A percentile compares a stretch with the other conserved stretches of the same genome.
These are phyloP conservation scores for Neodiprion pinetum DNA, from an alignment of 1,140 invertebrate genomes.

Conservation along the genomic window DNA sequence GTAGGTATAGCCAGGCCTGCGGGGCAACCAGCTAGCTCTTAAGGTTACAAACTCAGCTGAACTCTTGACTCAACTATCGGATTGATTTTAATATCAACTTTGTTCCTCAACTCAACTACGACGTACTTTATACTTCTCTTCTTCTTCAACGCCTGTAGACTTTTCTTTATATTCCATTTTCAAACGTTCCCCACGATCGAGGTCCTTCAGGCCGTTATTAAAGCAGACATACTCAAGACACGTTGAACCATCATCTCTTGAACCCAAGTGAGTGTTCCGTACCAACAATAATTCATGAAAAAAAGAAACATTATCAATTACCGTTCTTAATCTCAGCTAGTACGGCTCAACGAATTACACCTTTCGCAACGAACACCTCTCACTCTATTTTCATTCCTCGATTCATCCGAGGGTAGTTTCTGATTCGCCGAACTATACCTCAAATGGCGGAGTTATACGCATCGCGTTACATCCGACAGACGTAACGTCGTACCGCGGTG, in stretches of 20 bases:
- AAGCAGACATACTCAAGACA: background rate
- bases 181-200: background rate
- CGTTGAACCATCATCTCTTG: background rate
- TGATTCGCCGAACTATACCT: too few species aligned
- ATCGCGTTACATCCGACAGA: too few species aligned
- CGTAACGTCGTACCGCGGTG: slow-evolving; percentile 15
- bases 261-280: background rate
- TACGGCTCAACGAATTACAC: too few species aligned
- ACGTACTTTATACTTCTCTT: slow-evolving; percentile 15
- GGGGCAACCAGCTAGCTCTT: slow-evolving; percentile 35
- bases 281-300: too few species aligned
- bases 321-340: too few species aligned
- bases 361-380: too few species aligned
- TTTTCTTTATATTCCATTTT: slow-evolving; percentile 10
- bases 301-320: too few species aligned
- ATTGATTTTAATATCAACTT: slow-evolving; percentile 60
- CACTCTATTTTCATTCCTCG: too few species aligned
- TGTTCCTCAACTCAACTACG: slow-evolving; percentile 44
- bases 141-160: slow-evolving; percentile 5
- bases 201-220: background rate
- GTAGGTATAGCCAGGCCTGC: slow-evolving; percentile 1
- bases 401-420: too few species aligned
- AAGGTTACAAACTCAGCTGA: slow-evolving; percentile 52
- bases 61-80: slow-evolving; percentile 47
- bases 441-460: too few species aligned